A percentile compares a stretch with the other conserved stretches of the same genome.
Evolutionary conservation across 2,888 invertebrate genomes (phyloP).

Genomic region (Acleris holmiana): DNA sequence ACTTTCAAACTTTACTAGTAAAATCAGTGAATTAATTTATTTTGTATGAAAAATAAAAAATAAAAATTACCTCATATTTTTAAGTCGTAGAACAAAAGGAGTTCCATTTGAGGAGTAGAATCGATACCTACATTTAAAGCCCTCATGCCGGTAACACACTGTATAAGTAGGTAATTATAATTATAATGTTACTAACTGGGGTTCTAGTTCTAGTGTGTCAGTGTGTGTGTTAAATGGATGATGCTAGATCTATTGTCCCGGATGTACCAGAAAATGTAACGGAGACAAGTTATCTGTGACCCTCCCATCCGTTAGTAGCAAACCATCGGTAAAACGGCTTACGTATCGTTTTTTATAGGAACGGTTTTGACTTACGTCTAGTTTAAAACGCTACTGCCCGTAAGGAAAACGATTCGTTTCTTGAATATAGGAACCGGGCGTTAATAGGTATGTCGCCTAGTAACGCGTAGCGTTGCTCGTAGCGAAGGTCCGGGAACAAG

Average conservation of each 20-base stretch:
- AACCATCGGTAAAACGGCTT: conserved; percentile 6
- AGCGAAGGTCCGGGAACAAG: no score
- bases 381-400: not conserved
- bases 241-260: not conserved
- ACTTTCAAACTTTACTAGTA: no score
- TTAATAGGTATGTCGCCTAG: no score
- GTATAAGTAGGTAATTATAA: not conserved
- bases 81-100: no score
- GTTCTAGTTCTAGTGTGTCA: not conserved
- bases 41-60: no score
- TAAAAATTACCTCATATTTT: no score
- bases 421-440: conserved; percentile 14
- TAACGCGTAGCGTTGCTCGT: no score
- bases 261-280: not conserved
- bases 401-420: conserved; percentile 13
- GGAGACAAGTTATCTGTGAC: not conserved
- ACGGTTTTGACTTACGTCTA: conserved; percentile 10
- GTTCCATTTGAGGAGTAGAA: no score
- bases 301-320: conserved; percentile 25
- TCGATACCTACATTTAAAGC: no score
- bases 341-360: conserved; percentile 23
- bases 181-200: not conserved
- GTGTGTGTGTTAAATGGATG: not conserved
- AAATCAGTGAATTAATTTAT: no score
- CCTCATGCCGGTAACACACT: no score